Base-by-base conservation (phyloP, 2,888 invertebrate genomes). In the Lepidochrysops patricia region DNA sequence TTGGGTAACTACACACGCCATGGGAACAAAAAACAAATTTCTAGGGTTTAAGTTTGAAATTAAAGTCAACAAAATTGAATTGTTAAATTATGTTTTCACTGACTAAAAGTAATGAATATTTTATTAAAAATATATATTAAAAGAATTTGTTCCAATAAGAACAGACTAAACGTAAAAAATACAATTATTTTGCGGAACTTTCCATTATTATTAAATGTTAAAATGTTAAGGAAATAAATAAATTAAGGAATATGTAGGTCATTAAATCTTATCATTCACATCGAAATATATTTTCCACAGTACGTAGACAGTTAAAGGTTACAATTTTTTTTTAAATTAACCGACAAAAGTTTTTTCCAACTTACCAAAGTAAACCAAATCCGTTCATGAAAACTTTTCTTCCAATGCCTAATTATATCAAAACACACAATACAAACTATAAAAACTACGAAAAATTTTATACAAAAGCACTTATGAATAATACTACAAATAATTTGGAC, bases 351-450 rank as follows among this genome's bases (percentile, higher is more conserved):
- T 60, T 65, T 61, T 32, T 12, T 43, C 62, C 66, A 68, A 81
- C 88, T 87, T 65, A 89, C 88, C 88, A 88, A 76, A 87, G 84
- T 73, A 87, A 84, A 69, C 86, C 85, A 81, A 88, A 88, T 87
- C 83, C 86, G 80, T 84, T 85, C 88, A 88, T 89, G 77, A 84
- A 86, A 79, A 73, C 69, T 68, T 69, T 67, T 69, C 69, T 71
- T 70, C 64, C 57, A 61, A 58, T 63, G 63, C 59, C 60, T 63
- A 63, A 64, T 62, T 64, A 61, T 68, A 66, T 74, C 77, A 80
- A 76, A 73, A 68, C 66, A 70, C 71, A 73, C 73, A 72, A 69
- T 70, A 71, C 69, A 67, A 71, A 74, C 63, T 67, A 69, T 70
- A 66, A 70, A 67, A 72, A 60, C 62, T 61, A 61, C 60, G 61